Base-by-base conservation (phyloP, 2,888 invertebrate genomes). In the Aleiodes testaceus region DNA sequence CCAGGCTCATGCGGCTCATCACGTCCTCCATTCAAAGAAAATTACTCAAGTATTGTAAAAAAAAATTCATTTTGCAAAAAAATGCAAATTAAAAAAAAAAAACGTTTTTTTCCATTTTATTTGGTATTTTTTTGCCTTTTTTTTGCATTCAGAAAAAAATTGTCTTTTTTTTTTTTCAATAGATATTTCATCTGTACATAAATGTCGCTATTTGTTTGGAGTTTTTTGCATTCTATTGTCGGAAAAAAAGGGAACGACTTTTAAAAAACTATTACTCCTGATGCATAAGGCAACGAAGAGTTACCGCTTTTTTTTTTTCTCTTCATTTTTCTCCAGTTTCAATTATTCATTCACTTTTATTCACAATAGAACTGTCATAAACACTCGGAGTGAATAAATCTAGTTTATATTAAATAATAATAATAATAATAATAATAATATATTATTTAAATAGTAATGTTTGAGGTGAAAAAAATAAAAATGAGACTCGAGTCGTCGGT, bases 271-370 rank as follows among this genome's bases (percentile, higher is more conserved):
- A n/a, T 14, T 53, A 36, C 36, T 22, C 53, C 53, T 53, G 52
- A 52, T 22, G 22, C 12, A 53, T 53, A 26, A 53, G 26, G 53
- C 53, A 53, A 53, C 53, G 53, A 53, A 53, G 53, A 53, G 75
- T 72, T 59, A 50, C 74, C 53, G 67, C 68, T 2, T 0, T 68
- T 49, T 72, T 44, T 47, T 70, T 77, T 69, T 18, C 67, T 72
- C 72, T 73, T 61, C 61, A 63, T 72, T 70, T 47, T 49, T 36
- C 2, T 14, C 7, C 11, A 26, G 2, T 49, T 64, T 11, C 20
- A 50, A 45, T 22, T 14, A 45, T 63, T 66, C 52, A 16, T 47
- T 66, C 14, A 18, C 16, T 36, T 18, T n/a, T 30, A 22, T 4
- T 12, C n/a, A 6, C 7, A 11, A 26, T 36, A 36, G 36, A 36